phyloP scores from a whole-genome alignment of 1,140 invertebrate genomes.

The Lepidurus couesii region DNA sequence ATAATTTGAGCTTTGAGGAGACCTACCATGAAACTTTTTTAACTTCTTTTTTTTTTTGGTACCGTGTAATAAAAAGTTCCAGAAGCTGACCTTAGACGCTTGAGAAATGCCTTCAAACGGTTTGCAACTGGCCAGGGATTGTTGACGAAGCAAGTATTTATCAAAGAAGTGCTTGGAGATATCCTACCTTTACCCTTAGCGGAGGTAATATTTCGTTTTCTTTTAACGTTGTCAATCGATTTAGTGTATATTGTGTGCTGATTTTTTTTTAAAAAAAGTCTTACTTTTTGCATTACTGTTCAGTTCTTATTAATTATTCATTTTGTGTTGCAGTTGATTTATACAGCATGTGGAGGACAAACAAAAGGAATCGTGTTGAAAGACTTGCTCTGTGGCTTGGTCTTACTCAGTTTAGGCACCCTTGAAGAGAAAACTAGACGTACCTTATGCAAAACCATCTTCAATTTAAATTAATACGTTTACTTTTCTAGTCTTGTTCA shows the following conservation, averaged over 20 bases:
- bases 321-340: conserved; percentile 57
- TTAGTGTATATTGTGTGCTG: too few relatives aligned
- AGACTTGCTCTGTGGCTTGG: conserved; percentile 73
- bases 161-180: conserved; percentile 74
- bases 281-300: background rate
- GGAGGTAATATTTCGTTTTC: conserved; percentile 50
- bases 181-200: conserved; percentile 69
- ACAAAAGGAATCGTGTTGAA: conserved; percentile 72
- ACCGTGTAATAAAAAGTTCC: conserved; percentile 42
- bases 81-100: conserved; percentile 68
- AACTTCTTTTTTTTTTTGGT: conserved; percentile 19
- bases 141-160: conserved; percentile 66
- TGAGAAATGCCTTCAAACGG: conserved; percentile 78
- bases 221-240: background rate
- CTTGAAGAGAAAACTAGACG: conserved; percentile 78
- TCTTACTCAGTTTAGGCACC: conserved; percentile 72
- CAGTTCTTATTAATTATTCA: background rate
- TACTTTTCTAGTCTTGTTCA: conserved; percentile 66
- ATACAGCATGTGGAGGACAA: conserved; percentile 70
- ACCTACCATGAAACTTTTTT: background rate
- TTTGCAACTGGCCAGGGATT: conserved; percentile 62
- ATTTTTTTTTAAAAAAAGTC: conserved; percentile 6
- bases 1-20: conserved; percentile 33
- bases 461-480: conserved; percentile 29
- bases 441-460: conserved; percentile 47